Conservation (phyloP, 2,888 invertebrate species). For the Agonum fuliginosum region DNA sequence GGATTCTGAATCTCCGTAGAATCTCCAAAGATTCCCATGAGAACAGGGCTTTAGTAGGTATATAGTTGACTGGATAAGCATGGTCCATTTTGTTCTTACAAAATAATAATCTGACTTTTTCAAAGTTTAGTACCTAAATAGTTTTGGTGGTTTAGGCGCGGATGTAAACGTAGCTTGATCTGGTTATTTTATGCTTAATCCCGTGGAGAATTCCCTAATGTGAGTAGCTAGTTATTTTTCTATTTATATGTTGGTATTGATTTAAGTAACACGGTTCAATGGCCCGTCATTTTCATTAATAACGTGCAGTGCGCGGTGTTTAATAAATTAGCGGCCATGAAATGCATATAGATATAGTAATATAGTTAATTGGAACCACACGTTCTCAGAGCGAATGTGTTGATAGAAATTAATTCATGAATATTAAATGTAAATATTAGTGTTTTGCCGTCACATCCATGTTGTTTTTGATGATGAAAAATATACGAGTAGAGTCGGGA, state of each 20-base stretch:
- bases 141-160: no score
- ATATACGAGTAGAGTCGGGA: no score
- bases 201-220: background rate
- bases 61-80: no score
- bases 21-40: no score
- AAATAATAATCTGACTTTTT: no score
- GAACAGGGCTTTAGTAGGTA: no score
- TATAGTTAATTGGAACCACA: constrained; percentile 10
- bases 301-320: background rate
- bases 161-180: no score
- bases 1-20: no score
- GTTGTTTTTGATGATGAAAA: background rate
- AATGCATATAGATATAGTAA: constrained; percentile 33
- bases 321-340: constrained; percentile 17
- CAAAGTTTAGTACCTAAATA: no score
- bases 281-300: constrained; percentile 24
- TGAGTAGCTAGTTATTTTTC: background rate
- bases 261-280: background rate
- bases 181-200: background rate
- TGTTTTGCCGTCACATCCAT: background rate
- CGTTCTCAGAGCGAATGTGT: constrained; percentile 24
- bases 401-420: constrained; percentile 38
- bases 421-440: constrained; percentile 26
- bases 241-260: background rate
- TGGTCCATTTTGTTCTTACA: no score